Base-by-base conservation (phyloP, 2,888 invertebrate genomes). In the Mimachlamys varia region DNA sequence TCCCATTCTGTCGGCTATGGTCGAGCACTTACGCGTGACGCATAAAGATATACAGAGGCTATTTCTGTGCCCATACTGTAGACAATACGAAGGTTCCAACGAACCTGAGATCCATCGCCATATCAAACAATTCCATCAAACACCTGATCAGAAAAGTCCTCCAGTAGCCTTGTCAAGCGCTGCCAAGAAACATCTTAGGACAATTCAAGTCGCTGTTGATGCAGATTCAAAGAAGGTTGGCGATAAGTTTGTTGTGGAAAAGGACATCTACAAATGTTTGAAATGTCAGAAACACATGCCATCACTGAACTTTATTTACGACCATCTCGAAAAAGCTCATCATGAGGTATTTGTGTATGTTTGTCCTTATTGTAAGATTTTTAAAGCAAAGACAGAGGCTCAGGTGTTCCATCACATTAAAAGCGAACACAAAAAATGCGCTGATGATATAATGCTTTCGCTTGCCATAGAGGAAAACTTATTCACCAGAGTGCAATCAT, bases 211-310 rank as follows among this genome's bases (percentile, higher is more conserved):
- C 33, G 90, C 92, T 12, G 91, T 94, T 44, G 76, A 76, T 33
- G 93, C 93, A 13, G 94, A 95, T 17, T 92, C 92, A 38, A 88
- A 91, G 13, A 93, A 94, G 88, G 92, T 94, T 1, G 93, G 93
- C 62, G 95, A 94, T 44, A 92, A 92, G 87, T 93, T 92, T 37
- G 92, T 93, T 49, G 92, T 95, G 76, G 95, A 95, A 90, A 94
- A 94, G 55, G 95, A 95, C 89, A 95, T 95, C 89, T 95, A 95
- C 91, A 95, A 95, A 93, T 95, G 95, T 88, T 93, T 94, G n/a
- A 94, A 94, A 89, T 95, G 95, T 90, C 93, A 94, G 88, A 91
- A 93, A 19, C 95, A 95, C 89, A 93, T 95, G 93, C 94, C 95
- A 19, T 94, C 95, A 10, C 89, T 95, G 44, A 94, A 95, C 76